These are phyloP conservation scores for Coenobita brevimanus DNA, from an alignment of 1,140 invertebrate species.

Conservation along the genomic window DNA sequence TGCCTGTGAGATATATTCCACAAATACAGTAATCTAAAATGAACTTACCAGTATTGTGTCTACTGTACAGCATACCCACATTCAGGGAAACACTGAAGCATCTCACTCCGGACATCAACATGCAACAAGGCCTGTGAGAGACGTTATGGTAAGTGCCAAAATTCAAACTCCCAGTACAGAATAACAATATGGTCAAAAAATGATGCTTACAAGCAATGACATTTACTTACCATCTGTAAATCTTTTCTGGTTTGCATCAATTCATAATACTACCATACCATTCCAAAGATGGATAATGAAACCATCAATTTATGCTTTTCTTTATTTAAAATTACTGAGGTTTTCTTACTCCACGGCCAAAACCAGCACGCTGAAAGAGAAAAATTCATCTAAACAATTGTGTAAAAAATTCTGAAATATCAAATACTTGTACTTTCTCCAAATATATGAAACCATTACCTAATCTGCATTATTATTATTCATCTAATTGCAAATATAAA, in stretches of 20 bases:
- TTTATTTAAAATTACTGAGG: constrained; percentile 48
- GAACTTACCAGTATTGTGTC: neutral
- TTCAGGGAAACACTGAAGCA: no score
- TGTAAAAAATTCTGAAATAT: neutral
- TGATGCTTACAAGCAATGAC: no score
- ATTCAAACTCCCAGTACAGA: neutral
- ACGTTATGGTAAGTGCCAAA: neutral
- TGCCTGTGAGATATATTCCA: neutral
- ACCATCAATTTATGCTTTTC: constrained; percentile 8
- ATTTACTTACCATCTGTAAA: no score
- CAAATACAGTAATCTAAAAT: neutral
- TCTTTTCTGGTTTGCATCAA: no score
- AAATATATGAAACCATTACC: no score
- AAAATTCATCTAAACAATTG: neutral
- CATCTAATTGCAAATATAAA: no score
- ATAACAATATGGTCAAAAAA: neutral
- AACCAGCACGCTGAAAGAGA: constrained; percentile 71
- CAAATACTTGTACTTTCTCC: no score
- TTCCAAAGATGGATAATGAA: neutral
- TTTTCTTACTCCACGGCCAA: constrained; percentile 71
- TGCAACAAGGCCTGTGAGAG: no score
- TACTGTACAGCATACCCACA: no score
- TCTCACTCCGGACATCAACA: no score
- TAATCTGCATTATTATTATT: no score
- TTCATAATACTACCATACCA: neutral